Conservation (phyloP, 2,113 vertebrate species). For the Daphoenositta chrysoptera region DNA sequence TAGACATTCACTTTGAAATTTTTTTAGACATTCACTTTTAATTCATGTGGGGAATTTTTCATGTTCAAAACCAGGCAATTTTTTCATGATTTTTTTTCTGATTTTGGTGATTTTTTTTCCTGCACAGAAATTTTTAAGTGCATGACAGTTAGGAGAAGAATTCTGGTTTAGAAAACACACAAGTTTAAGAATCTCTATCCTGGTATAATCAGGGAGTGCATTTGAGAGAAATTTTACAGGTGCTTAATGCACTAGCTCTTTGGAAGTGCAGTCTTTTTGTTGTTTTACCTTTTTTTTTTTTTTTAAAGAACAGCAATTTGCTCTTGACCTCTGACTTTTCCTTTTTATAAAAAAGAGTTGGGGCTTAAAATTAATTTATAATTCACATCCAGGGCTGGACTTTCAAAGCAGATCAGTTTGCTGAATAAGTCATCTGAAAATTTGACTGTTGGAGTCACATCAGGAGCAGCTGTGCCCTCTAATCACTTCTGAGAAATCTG, state of each 20-base stretch:
- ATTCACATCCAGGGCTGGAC: neutral
- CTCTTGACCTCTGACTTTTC: neutral
- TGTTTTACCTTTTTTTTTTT: neutral
- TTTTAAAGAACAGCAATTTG: neutral
- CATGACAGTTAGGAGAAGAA: neutral
- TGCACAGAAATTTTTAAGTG: neutral
- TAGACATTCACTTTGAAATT: neutral
- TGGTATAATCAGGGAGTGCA: neutral
- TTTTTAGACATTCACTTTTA: neutral
- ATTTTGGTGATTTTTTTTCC: neutral
- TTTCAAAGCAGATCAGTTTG: neutral
- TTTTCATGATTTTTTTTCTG: fast-evolving
- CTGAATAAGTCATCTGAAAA: neutral
- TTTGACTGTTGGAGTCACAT: neutral
- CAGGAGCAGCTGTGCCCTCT: neutral
- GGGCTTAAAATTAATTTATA: neutral
- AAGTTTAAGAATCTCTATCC: neutral
- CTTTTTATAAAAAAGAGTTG: neutral
- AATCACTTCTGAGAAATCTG: neutral
- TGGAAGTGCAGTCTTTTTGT: neutral
- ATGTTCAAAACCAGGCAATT: neutral
- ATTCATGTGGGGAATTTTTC: neutral
- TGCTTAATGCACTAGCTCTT: neutral
- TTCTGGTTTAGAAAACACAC: neutral
- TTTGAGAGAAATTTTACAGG: neutral